These are phyloP conservation scores for Dermolepida albohirtum DNA, from an alignment of 2,888 invertebrate species.

Conservation along the genomic window DNA sequence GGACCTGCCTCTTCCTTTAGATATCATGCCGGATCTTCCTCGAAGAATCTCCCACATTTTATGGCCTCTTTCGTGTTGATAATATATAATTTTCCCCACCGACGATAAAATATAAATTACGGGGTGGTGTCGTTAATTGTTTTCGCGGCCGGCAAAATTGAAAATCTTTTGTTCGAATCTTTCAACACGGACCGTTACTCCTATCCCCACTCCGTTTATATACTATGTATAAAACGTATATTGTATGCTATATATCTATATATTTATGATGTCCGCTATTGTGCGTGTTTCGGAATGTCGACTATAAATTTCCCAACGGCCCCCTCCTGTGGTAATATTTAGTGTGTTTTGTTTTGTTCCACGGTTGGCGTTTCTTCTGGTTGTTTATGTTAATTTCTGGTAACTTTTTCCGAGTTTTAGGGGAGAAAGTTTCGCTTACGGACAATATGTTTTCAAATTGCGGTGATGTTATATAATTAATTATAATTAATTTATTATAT, in stretches of 20 bases:
- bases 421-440: too few species aligned
- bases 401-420: too few species aligned
- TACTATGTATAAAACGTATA: slow-evolving; percentile 18
- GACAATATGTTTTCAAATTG: neutral
- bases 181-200: neutral
- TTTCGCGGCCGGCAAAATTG: slow-evolving; percentile 41
- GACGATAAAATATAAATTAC: slow-evolving; percentile 40
- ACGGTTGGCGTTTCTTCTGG: neutral
- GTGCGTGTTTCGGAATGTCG: slow-evolving; percentile 18
- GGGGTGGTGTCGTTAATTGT: slow-evolving; percentile 41
- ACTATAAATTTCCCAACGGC: slow-evolving; percentile 19
- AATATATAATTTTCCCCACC: slow-evolving; percentile 41
- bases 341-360: slow-evolving; percentile 1
- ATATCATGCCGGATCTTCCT: slow-evolving; percentile 18
- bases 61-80: slow-evolving; percentile 40
- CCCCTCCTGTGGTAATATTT: neutral
- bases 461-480: neutral
- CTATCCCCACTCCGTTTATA: slow-evolving; percentile 17
- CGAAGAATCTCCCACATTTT: slow-evolving; percentile 39
- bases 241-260: slow-evolving; percentile 4
- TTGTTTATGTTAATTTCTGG: neutral
- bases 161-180: slow-evolving; percentile 41
- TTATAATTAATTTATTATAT: too few species aligned
- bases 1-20: slow-evolving; percentile 38
- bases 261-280: slow-evolving; percentile 40